These are phyloP conservation scores for Adelges cooleyi DNA, from an alignment of 1,140 invertebrate genomes.

Conservation along the genomic window DNA sequence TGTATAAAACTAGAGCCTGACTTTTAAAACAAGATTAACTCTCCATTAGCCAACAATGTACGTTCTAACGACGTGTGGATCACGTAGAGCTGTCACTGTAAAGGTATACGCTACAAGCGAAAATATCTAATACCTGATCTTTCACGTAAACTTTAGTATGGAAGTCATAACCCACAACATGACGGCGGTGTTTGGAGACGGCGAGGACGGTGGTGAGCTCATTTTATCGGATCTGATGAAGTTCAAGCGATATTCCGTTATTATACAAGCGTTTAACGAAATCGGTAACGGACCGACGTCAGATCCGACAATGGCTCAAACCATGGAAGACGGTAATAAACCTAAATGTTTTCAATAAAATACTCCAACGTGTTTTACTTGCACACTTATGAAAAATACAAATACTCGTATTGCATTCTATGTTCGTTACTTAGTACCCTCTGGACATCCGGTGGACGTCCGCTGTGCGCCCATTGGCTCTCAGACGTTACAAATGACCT, in stretches of 20 bases:
- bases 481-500: constrained; percentile 65
- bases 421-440: constrained; percentile 48
- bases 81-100: too few relatives aligned
- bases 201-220: constrained; percentile 52
- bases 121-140: neutral
- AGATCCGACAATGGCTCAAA: constrained; percentile 58
- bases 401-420: too few relatives aligned
- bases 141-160: neutral
- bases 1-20: too few relatives aligned
- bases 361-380: neutral
- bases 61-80: too few relatives aligned
- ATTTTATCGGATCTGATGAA: constrained; percentile 55
- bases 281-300: constrained; percentile 69
- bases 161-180: constrained; percentile 46
- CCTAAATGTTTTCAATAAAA: neutral
- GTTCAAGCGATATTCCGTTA: constrained; percentile 65
- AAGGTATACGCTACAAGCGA: neutral
- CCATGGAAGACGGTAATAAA: constrained; percentile 63
- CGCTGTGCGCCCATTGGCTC: constrained; percentile 55
- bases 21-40: too few relatives aligned
- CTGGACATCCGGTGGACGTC: constrained; percentile 58
- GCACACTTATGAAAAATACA: neutral
- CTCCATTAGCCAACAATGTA: too few relatives aligned
- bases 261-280: constrained; percentile 76
- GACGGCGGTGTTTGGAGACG: constrained; percentile 54